phyloP scores from a whole-genome alignment of 2,888 invertebrate species.

The Drosophila hamatofila region DNA sequence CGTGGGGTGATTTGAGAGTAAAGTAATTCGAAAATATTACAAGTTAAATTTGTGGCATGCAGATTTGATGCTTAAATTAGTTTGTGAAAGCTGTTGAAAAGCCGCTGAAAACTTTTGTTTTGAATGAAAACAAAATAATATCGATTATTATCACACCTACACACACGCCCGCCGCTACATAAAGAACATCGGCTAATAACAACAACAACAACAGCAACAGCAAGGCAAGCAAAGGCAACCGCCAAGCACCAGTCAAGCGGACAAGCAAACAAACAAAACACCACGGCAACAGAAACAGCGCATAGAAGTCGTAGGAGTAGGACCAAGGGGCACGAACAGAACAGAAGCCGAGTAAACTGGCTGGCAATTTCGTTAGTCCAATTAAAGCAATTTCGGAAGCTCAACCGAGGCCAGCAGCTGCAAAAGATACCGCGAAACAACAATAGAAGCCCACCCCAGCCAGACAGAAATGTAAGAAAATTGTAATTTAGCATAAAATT shows the following conservation, averaged over 20 bases:
- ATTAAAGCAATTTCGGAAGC: constrained; percentile 77
- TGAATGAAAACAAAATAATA: constrained; percentile 75
- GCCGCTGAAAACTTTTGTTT: constrained; percentile 68
- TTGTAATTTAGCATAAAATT: constrained; percentile 61
- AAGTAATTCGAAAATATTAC: neutral
- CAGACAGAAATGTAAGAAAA: neutral
- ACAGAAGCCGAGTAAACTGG: neutral
- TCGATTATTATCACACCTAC: constrained; percentile 72
- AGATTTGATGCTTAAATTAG: constrained; percentile 8
- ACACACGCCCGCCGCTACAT: constrained; percentile 37
- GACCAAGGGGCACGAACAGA: neutral
- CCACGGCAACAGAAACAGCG: constrained; percentile 35
- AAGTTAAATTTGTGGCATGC: neutral
- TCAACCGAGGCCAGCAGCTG: constrained; percentile 50
- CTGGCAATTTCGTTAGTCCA: constrained; percentile 66
- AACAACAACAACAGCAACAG: constrained; percentile 10
- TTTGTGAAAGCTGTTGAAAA: constrained; percentile 41
- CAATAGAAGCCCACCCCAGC: neutral
- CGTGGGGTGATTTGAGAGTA: neutral
- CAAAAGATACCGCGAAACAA: constrained; percentile 20
- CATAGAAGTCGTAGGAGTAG: neutral
- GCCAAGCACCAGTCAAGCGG: constrained; percentile 37
- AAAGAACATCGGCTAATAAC: constrained; percentile 38
- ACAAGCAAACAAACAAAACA: constrained; percentile 67
- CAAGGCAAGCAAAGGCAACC: constrained; percentile 19